Evolutionary conservation across 2,888 invertebrate species (phyloP), one percentile per base, ranked within the genome.

Genomic region (Trachelus troglodyta): DNA sequence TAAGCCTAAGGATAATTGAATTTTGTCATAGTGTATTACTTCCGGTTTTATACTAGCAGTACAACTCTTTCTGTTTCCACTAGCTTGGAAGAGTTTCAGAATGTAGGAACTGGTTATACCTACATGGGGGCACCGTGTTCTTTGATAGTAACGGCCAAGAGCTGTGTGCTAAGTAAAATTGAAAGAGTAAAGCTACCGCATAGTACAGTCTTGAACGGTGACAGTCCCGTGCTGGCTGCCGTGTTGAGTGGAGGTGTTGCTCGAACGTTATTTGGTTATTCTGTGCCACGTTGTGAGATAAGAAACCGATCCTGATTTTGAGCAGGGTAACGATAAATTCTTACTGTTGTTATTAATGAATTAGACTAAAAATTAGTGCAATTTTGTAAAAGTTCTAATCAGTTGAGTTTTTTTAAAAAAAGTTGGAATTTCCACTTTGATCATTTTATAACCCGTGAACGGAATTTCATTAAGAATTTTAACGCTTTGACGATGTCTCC

Each of bases 221-320:
- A 56, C 87, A 88, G 88, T 88, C 80, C 83, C 83, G 85, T 83
- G 82, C 80, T 78, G 82, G 84, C 84, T 83, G 82, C 83, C 83
- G 85, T 75, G 75, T 79, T 77, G 85, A 83, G 77, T 78, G 80
- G 87, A 79, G 76, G 82, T 75, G 71, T 81, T 56, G 56, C 23
- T 56, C 23, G 56, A 23, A 56, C 56, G 23, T 23, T 56, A 23
- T 23, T 56, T 56, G 23, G 23, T 56, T 9, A 1, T 56, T 23
- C 9, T 2, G 9, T 56, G 23, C 23, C 9, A 56, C 40, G 56
- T 56, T 23, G 56, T 56, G 56, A 23, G 56, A 23, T 56, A 9
- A 56, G 9, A 23, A 56, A 9, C 56, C 56, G 23, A 56, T 23
- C 56, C 56, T 56, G 23, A 56, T 56, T 2, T 56, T 2, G 56